Percentiles rank a stretch among this genome's conserved stretches.
These are phyloP conservation scores for Eupelmus urozonus DNA, from an alignment of 2,888 invertebrate genomes.

Conservation along the genomic window DNA sequence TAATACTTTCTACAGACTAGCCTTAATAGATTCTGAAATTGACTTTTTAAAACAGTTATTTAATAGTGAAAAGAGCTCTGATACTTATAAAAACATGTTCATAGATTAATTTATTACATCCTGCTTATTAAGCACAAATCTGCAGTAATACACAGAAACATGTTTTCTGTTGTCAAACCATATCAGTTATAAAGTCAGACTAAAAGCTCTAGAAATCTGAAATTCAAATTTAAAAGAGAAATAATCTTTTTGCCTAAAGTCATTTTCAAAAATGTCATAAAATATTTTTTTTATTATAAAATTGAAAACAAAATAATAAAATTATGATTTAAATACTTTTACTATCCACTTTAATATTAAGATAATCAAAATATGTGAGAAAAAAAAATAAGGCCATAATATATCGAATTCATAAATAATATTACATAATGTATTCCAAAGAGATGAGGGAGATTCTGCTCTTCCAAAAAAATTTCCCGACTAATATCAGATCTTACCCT, in stretches of 20 bases:
- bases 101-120: slow-evolving; percentile 21
- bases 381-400: background rate
- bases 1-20: no score
- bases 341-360: background rate
- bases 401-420: slow-evolving; percentile 20
- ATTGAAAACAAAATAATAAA: slow-evolving; percentile 14
- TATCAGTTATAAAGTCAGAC: background rate
- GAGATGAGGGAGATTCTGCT: slow-evolving; percentile 22
- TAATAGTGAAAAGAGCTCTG: no score
- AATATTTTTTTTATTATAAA: no score
- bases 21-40: no score
- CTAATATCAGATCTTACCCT: slow-evolving; percentile 31
- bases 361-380: background rate
- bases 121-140: slow-evolving; percentile 6
- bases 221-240: background rate
- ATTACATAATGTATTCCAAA: slow-evolving; percentile 32
- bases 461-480: slow-evolving; percentile 3
- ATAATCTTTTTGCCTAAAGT: no score
- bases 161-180: slow-evolving; percentile 11
- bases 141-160: background rate
- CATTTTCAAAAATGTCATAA: no score
- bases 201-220: background rate
- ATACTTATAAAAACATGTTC: slow-evolving; percentile 1
- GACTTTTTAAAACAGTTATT: no score
- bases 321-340: background rate